Base-by-base conservation (phyloP, 2,797 vertebrate genomes). In the Cynodonichthys magdalenae region DNA sequence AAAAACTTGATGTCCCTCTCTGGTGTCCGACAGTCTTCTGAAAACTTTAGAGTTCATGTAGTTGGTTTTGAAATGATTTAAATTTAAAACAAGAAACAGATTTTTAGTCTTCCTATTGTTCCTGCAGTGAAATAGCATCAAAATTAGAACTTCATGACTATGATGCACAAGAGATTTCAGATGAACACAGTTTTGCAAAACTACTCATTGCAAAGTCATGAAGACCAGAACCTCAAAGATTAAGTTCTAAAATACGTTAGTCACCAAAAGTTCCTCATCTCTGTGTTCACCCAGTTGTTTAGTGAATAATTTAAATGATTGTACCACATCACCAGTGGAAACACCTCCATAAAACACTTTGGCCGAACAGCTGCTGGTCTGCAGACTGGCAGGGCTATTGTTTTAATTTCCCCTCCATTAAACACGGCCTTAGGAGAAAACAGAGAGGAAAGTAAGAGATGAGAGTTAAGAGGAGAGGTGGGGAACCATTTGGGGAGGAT, bases 351-450 rank as follows among this genome's bases (percentile, higher is more conserved):
- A 53, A 55, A 63, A 74, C 82, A 87, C 77, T 79, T 79, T 81
- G 82, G 82, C 82, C 78, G 71, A 69, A 71, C 62, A 14, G 68
- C n/a, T 64, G 74, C 63, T 65, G 74, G 76, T 71, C 77, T 60
- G 63, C 75, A 87, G 79, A 87, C 79, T 86, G 84, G 77, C 77
- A 79, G 76, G 46, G 67, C 80, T 74, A 86, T 89, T 92, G 90
- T 91, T 91, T 91, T 88, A 76, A 90, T 91, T 91, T 92, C 88
- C 87, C 87, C 80, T 87, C 80, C 77, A 87, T 85, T 89, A 87
- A 89, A 86, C 71, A 75, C 75, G 74, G 89, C 77, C 74, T 79
- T 69, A 68, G 72, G 83, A 87, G 72, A 82, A 77, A 69, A 80
- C 46, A 77, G 50, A 81, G 65, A 14, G 58, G 83, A 81, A 69